phyloP scores from a whole-genome alignment of 2,888 invertebrate genomes.

The Girardia tigrina region DNA sequence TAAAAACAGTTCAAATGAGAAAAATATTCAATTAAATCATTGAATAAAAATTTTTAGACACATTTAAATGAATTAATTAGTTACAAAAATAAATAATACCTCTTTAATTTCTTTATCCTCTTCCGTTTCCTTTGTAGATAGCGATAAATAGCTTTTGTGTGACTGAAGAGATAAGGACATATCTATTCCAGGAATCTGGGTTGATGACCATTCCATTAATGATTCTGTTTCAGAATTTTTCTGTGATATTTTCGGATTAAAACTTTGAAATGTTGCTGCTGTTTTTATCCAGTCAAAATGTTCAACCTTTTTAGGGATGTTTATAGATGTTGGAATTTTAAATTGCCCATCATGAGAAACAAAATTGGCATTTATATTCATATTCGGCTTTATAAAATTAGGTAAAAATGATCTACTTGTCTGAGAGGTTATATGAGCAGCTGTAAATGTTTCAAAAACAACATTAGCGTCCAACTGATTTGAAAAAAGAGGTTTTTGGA shows the following conservation, averaged over 20 bases:
- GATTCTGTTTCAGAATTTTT: not conserved
- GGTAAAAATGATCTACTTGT: not conserved
- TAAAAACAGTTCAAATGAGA: too few relatives aligned
- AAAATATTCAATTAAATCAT: too few relatives aligned
- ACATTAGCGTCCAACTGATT: not conserved
- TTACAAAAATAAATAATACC: too few relatives aligned
- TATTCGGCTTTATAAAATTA: not conserved
- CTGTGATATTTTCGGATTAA: not conserved
- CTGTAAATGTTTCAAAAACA: not conserved
- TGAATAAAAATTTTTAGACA: too few relatives aligned
- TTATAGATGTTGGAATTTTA: not conserved
- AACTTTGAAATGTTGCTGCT: not conserved
- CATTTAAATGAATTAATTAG: too few relatives aligned
- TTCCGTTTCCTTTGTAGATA: not conserved
- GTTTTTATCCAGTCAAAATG: not conserved
- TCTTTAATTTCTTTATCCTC: not conserved
- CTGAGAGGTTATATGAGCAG: not conserved
- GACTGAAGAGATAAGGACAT: not conserved
- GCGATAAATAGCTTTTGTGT: not conserved
- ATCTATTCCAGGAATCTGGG: slow-evolving; percentile 1
- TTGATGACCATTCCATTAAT: slow-evolving; percentile 10
- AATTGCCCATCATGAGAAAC: not conserved
- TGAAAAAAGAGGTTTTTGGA: not conserved
- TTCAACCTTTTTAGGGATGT: not conserved
- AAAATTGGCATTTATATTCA: not conserved